A percentile compares a stretch with the other conserved stretches of the same genome.
Evolutionary conservation across 2,113 vertebrate genomes (phyloP).

Genomic region (Sminthopsis crassicaudata): DNA sequence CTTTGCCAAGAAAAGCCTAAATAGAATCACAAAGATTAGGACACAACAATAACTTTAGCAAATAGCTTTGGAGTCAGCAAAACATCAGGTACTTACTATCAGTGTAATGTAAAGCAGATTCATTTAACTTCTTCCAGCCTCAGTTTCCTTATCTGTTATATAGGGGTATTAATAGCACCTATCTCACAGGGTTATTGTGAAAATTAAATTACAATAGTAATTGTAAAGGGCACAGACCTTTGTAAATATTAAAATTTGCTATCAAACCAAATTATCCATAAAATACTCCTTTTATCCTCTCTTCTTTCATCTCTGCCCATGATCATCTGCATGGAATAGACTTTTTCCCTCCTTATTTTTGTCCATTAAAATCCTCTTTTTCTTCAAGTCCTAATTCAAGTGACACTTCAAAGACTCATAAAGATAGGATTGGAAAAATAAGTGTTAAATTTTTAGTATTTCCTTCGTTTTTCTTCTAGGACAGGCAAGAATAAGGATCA

Average conservation of each 20-base stretch:
- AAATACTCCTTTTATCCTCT: neutral
- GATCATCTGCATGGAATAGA: neutral
- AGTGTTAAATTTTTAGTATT: constrained; percentile 39
- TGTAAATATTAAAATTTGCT: neutral
- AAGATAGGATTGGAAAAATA: neutral
- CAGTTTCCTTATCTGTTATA: neutral
- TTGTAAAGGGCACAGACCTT: neutral
- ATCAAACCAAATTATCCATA: neutral
- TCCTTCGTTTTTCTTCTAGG: constrained; percentile 39
- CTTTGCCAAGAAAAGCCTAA: neutral
- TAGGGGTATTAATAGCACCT: neutral
- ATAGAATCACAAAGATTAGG: neutral
- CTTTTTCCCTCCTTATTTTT: neutral
- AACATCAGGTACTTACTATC: neutral
- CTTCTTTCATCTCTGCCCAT: neutral
- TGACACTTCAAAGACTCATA: neutral
- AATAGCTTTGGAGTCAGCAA: neutral
- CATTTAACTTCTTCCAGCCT: neutral
- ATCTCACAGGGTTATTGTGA: neutral
- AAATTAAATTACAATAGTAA: neutral
- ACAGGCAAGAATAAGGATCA: constrained; percentile 20
- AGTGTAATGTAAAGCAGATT: neutral
- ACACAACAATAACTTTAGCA: neutral
- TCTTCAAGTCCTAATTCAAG: neutral
- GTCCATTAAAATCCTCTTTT: neutral